Evolutionary conservation across 2,888 invertebrate genomes (phyloP), one percentile per base, ranked within the genome.

Genomic region (Dermolepida albohirtum): DNA sequence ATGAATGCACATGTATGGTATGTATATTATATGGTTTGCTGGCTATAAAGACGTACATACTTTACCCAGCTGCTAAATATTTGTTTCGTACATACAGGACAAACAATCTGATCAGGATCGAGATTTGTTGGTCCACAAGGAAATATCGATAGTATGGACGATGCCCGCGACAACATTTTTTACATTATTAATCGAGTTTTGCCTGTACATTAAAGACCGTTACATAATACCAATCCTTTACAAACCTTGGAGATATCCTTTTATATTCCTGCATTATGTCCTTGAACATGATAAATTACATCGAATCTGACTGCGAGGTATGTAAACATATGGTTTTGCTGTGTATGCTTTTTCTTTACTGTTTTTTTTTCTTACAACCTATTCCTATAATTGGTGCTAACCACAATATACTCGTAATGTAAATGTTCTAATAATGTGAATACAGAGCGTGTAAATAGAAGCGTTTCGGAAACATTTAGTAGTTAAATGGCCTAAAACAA

Each of bases 271-370:
- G 68, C 80, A 82, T 71, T 82, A 81, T 74, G 79, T 81, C 73
- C 75, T 81, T 73, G 82, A 79, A 76, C 81, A 83, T 75, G 76
- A 75, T 75, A 83, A 82, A 75, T 76, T 83, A 71, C 80, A 81
- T 75, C 81, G 77, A 74, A 72, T 73, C 74, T 74, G 74, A 62
- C 34, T 34, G 34, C 10, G 8, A 10, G 34, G 34, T 34, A 34
- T 10, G 34, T 34, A 34, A 34, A 22, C 22, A 4, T 2, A 4
- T 22, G 22, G 22, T 2, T 22, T 22, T 22, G 22, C 22, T 22
- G 22, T 22, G 1, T 1, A 22, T 1, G 22, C 22, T 2, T 22
- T 22, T 22, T 22, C 22, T 22, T 22, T 22, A 22, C 22, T 22
- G 4, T 2, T 22, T 2, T n/a, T n/a, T 22, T 22, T 22, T 22